Conservation (phyloP, 92 coral and sea anemone genomes). For the Chrysogorgia sp. region DNA sequence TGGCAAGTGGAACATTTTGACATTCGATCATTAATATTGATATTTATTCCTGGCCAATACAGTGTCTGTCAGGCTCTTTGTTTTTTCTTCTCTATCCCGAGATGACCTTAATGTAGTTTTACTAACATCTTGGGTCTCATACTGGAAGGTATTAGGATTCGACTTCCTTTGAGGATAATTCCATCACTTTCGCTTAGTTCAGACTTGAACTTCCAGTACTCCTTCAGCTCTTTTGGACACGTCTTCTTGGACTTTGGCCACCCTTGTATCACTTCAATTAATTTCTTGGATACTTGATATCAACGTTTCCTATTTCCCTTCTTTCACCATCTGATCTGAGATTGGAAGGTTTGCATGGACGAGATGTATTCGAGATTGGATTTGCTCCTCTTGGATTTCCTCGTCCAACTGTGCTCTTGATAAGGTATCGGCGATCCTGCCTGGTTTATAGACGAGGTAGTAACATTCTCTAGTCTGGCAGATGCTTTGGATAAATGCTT, state of each 20-base stretch:
- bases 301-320: constrained; percentile 12
- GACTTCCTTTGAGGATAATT: neutral
- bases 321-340: neutral
- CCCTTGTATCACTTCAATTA: neutral
- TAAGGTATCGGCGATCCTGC: too few relatives aligned
- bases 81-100: constrained; percentile 9
- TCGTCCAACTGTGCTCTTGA: constrained; percentile 1
- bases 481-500: too few relatives aligned
- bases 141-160: neutral
- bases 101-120: constrained; percentile 8
- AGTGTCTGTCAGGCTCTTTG: constrained; percentile 7
- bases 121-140: neutral
- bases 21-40: neutral
- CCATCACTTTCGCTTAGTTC: constrained; percentile 11
- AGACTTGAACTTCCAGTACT: constrained; percentile 10
- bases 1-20: neutral
- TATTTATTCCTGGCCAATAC: constrained; percentile 9
- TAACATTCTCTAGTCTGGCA: constrained; percentile 23
- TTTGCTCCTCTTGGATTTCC: constrained; percentile 12
- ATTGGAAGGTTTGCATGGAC: constrained; percentile 4
- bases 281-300: constrained; percentile 11
- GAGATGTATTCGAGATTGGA: constrained; percentile 13
- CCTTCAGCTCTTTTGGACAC: constrained; percentile 3
- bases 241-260: constrained; percentile 24
- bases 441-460: constrained; percentile 13